Percentiles rank a stretch among this genome's conserved stretches.
Conservation (phyloP, 1,140 invertebrate species). For the Ruditapes philippinarum region DNA sequence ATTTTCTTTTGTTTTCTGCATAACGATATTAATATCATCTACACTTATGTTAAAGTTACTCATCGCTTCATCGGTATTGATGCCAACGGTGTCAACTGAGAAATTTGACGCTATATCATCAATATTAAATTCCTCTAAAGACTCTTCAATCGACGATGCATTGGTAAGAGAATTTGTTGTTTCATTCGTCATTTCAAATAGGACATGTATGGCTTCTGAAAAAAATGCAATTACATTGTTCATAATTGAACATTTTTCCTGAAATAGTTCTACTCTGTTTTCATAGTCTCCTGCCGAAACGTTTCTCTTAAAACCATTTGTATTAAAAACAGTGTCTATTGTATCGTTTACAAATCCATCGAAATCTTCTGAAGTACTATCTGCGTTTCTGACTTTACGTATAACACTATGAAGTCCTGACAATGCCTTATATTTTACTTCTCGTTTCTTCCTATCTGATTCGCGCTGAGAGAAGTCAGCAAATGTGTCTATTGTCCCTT, state of each 20-base stretch:
- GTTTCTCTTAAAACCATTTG: conserved; percentile 39
- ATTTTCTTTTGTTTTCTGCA: not conserved
- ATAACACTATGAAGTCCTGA: not conserved
- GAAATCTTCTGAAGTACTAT: conserved; percentile 22
- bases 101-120: conserved; percentile 7
- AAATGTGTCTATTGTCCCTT: conserved; percentile 22
- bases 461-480: not conserved
- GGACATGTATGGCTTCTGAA: conserved; percentile 6
- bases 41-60: conserved; percentile 37
- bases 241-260: conserved; percentile 20
- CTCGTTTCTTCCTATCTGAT: conserved; percentile 7
- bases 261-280: conserved; percentile 16
- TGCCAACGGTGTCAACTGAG: not conserved
- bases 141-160: not conserved
- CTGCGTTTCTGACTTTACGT: not conserved
- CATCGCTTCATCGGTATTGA: conserved; percentile 2
- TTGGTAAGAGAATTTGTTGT: conserved; percentile 8
- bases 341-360: conserved; percentile 25
- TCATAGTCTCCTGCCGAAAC: not conserved
- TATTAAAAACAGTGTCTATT: conserved; percentile 6
- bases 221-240: not conserved
- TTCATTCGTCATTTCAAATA: conserved; percentile 33
- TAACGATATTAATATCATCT: not conserved
- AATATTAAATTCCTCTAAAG: not conserved
- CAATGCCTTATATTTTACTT: not conserved